phyloP scores from a whole-genome alignment of 2,113 vertebrate genomes.

The Pygoscelis antarcticus region DNA sequence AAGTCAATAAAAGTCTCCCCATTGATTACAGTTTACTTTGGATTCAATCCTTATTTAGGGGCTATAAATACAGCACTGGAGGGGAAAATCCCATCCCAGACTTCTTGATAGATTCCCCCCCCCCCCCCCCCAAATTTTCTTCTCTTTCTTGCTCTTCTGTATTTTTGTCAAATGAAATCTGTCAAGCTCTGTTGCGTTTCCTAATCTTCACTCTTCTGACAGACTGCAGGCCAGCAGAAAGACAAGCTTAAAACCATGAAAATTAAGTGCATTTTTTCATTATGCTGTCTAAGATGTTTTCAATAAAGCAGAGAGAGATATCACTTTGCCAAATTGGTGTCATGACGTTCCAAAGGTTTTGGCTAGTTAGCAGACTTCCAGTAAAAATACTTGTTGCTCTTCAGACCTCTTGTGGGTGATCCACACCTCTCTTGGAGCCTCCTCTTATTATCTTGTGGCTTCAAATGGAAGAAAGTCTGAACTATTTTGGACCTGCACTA shows the following conservation, averaged over 20 bases:
- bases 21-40: conserved; percentile 47
- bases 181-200: neutral
- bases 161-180: conserved; percentile 47
- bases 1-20: conserved; percentile 19
- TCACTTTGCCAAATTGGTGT: conserved; percentile 72
- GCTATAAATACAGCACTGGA: conserved; percentile 36
- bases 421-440: conserved; percentile 72
- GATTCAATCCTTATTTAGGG: conserved; percentile 1
- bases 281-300: conserved; percentile 75
- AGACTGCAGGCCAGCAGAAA: conserved; percentile 54
- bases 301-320: conserved; percentile 66
- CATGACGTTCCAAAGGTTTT: conserved; percentile 74
- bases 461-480: conserved; percentile 62
- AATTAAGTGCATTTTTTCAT: conserved; percentile 64
- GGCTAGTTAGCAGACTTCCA: conserved; percentile 70
- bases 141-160: neutral
- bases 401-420: conserved; percentile 72
- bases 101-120: neutral
- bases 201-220: conserved; percentile 49
- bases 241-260: conserved; percentile 53
- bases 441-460: conserved; percentile 70
- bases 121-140: neutral
- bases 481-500: conserved; percentile 47
- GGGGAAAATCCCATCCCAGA: conserved; percentile 16
- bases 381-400: conserved; percentile 75